Percentiles rank a stretch among this genome's conserved stretches.
These are phyloP conservation scores for Coreius guichenoti DNA, from an alignment of 2,797 vertebrate genomes.

Conservation along the genomic window DNA sequence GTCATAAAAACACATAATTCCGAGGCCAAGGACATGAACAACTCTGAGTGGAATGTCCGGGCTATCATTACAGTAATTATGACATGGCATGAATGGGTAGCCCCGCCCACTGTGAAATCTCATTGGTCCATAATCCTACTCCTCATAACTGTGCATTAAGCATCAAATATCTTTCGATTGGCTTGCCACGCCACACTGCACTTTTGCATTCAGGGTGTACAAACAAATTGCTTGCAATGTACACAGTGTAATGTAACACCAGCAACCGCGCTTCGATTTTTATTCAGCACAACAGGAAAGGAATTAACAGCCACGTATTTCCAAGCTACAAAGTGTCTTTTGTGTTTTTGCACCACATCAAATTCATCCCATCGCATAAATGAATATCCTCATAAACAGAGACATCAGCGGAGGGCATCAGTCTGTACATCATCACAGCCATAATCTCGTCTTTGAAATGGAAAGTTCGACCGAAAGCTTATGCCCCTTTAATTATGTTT, in stretches of 20 bases:
- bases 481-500: slow-evolving; percentile 58
- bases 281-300: slow-evolving; percentile 33
- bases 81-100: not conserved
- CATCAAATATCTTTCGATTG: not conserved
- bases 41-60: not conserved
- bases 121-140: not conserved
- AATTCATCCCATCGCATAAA: slow-evolving; percentile 34
- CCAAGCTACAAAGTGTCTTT: slow-evolving; percentile 36
- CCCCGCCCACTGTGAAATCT: not conserved
- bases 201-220: slow-evolving; percentile 10
- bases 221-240: slow-evolving; percentile 32
- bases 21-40: not conserved
- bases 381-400: slow-evolving; percentile 44
- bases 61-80: not conserved
- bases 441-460: slow-evolving; percentile 42
- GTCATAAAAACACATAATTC: not conserved
- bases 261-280: not conserved
- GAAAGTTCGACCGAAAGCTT: slow-evolving; percentile 46
- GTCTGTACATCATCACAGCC: slow-evolving; percentile 37
- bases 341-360: not conserved
- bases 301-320: slow-evolving; percentile 49
- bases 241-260: slow-evolving; percentile 26
- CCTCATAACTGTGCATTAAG: not conserved
- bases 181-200: not conserved
- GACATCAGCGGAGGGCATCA: slow-evolving; percentile 42